These are phyloP conservation scores for Heterochromis multidens DNA, from an alignment of 2,113 vertebrate genomes.

Conservation along the genomic window DNA sequence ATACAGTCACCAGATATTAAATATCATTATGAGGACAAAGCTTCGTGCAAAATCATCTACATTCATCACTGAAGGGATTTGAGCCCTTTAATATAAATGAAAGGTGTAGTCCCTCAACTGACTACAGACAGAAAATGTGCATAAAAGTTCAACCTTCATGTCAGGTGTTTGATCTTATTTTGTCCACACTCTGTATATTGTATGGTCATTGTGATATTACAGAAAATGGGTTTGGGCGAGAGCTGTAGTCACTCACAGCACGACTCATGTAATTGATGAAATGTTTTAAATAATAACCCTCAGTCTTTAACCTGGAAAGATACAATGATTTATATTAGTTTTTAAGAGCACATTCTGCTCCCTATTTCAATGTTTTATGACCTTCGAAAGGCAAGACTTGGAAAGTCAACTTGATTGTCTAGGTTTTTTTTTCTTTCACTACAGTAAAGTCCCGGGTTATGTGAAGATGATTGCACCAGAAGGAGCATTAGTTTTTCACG, in stretches of 20 bases:
- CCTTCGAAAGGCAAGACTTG: neutral
- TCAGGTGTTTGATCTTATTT: neutral
- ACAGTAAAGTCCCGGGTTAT: constrained; percentile 93
- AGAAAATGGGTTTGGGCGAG: neutral
- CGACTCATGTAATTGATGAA: neutral
- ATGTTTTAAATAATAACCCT: neutral
- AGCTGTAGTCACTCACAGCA: neutral
- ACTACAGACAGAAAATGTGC: neutral
- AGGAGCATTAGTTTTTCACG: constrained; percentile 93
- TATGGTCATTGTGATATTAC: neutral
- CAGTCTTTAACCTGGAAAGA: too few species aligned
- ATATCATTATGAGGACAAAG: neutral
- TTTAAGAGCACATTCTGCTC: neutral
- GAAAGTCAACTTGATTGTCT: neutral
- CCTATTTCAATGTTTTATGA: neutral
- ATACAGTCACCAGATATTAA: neutral
- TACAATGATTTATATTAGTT: neutral
- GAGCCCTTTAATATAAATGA: neutral
- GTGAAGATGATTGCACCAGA: constrained; percentile 97
- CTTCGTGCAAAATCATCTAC: neutral
- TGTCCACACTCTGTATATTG: neutral
- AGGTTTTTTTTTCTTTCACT: neutral
- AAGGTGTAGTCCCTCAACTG: neutral
- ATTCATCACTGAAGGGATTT: neutral
- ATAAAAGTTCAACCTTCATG: neutral